These are phyloP conservation scores for Apostichopus japonicus DNA, from an alignment of 35 echinoderm and acorn worm species.

Conservation along the genomic window DNA sequence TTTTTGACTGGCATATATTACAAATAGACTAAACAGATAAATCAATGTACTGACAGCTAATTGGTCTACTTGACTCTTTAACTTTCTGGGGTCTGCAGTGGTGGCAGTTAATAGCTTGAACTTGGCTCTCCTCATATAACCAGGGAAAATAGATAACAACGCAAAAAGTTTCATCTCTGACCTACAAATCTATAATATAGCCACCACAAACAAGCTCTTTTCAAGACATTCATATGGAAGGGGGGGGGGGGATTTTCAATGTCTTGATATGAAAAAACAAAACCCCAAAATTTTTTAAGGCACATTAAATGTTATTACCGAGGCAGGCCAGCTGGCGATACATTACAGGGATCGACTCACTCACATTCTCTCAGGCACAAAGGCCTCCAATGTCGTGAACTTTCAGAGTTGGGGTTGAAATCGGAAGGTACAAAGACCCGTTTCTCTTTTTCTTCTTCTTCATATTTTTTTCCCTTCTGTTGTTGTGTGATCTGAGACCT, in stretches of 20 bases:
- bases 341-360: not conserved
- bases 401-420: not conserved
- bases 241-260: not conserved
- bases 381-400: not conserved
- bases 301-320: not conserved
- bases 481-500: not conserved
- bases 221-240: not conserved
- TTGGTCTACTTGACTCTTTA: not conserved
- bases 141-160: not conserved
- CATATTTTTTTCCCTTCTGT: not conserved
- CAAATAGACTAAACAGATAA: conserved; percentile 54
- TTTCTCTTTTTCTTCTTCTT: not conserved
- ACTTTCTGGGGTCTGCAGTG: not conserved
- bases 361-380: conserved; percentile 4
- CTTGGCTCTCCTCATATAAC: not conserved
- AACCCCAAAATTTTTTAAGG: not conserved
- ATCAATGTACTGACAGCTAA: conserved; percentile 11
- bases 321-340: conserved; percentile 4
- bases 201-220: not conserved
- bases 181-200: not conserved
- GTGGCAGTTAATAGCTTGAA: not conserved
- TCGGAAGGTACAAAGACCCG: not conserved
- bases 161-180: not conserved
- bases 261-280: not conserved
- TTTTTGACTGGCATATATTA: conserved; percentile 22